phyloP scores from a whole-genome alignment of 2,113 vertebrate genomes.

The Vidua chalybeata region DNA sequence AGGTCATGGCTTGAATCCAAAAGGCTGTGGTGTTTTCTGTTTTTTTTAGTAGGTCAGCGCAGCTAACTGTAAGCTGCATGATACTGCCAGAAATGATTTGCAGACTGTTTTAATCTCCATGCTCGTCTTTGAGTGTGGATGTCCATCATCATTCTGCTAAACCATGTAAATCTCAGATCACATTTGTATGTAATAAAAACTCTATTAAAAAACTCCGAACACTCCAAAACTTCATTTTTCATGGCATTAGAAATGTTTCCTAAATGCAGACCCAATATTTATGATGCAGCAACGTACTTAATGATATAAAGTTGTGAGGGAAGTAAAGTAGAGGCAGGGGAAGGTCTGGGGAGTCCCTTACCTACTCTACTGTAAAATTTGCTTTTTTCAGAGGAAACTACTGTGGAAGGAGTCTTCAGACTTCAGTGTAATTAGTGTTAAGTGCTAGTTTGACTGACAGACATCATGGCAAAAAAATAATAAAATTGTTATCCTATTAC shows the following conservation, averaged over 20 bases:
- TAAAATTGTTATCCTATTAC: background rate
- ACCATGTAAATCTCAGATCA: background rate
- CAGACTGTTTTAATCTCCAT: background rate
- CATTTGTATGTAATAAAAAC: background rate
- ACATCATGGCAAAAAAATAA: background rate
- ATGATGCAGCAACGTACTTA: background rate
- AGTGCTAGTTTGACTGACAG: background rate
- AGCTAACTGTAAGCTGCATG: background rate
- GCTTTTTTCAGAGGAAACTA: background rate
- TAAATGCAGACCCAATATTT: background rate
- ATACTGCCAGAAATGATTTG: background rate
- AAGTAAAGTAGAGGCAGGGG: background rate
- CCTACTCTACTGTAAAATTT: background rate
- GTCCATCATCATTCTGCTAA: background rate
- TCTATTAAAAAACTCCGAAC: background rate
- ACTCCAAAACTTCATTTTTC: background rate
- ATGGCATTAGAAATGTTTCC: background rate
- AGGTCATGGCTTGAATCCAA: background rate
- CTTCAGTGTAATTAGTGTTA: background rate
- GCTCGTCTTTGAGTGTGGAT: background rate
- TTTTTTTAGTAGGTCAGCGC: background rate
- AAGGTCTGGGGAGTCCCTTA: background rate
- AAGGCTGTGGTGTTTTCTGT: background rate
- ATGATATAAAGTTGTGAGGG: accelerated
- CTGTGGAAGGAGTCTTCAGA: background rate